Evolutionary conservation across 2,113 vertebrate species (phyloP), one percentile per base, ranked within the genome.

Genomic region (Scatophagus argus): DNA sequence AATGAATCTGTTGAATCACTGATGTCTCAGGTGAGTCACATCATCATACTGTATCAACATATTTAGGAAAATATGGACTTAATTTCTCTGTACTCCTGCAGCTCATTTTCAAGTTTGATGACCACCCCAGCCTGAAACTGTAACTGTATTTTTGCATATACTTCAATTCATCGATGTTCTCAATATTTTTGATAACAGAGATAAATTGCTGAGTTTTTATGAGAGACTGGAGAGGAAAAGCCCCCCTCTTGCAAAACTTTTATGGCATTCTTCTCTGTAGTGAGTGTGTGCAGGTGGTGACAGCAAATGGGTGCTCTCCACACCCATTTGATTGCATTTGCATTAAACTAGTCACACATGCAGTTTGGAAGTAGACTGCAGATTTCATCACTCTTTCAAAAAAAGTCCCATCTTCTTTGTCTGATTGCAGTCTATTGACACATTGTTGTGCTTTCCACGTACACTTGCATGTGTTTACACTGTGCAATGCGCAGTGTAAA

Each of bases 351-450:
- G 38, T 69, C 66, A 3, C 51, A 1, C 55, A 14, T 3, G 47
- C 27, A 1, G 25, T 34, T 59, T 61, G 17, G 43, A 29, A 60
- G 49, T 21, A 52, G 65, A 44, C 58, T 44, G 54, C 52, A 23
- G 36, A 77, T 89, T 89, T 83, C 86, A 84, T 89, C 79, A 85
- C 23, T 70, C 23, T 19, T 51, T 58, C 14, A 29, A 25, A 41
- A 60, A 8, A 31, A 12, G 23, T 29, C 41, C 61, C 52, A 9
- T 44, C 46, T 27, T 38, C 11, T 63, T 8, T 34, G 31, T 58
- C 19, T 19, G 58, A 77, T 83, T 83, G 61, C 77, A 54, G 74
- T 2, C 38, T 73, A 77, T 68, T 74, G 83, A 81, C 76, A 75
- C 54, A 36, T 60, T 63, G 65, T 31, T 76, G 52, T 71, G 51